These are phyloP conservation scores for Epicampocera succincta DNA, from an alignment of 2,888 invertebrate genomes.

Conservation along the genomic window DNA sequence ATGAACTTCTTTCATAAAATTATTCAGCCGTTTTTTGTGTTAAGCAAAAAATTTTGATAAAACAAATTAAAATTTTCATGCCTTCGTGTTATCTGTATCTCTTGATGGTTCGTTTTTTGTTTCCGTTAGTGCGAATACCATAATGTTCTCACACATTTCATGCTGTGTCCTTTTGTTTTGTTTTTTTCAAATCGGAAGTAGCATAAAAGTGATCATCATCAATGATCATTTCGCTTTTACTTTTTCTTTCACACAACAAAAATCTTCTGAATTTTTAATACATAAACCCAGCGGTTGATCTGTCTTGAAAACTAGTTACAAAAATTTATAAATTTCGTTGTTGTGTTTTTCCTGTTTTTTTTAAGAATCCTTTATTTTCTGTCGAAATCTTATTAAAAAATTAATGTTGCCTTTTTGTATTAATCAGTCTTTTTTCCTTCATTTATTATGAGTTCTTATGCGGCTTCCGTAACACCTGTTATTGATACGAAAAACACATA, in stretches of 20 bases:
- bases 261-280: background rate
- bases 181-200: slow-evolving; percentile 61
- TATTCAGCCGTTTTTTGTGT: background rate
- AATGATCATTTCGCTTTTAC: slow-evolving; percentile 50
- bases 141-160: slow-evolving; percentile 81
- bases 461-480: slow-evolving; percentile 80
- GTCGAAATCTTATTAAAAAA: slow-evolving; percentile 72
- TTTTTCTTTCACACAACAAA: slow-evolving; percentile 33
- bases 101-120: slow-evolving; percentile 4
- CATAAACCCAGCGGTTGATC: slow-evolving; percentile 25
- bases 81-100: background rate
- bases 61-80: background rate
- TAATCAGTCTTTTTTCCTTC: slow-evolving; percentile 63
- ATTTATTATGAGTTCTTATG: slow-evolving; percentile 74
- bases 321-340: slow-evolving; percentile 43
- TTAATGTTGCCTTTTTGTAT: slow-evolving; percentile 77
- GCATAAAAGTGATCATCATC: slow-evolving; percentile 58
- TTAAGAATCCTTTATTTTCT: slow-evolving; percentile 55
- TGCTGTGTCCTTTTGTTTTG: slow-evolving; percentile 71
- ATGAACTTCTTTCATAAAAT: too few relatives aligned
- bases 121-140: slow-evolving; percentile 72
- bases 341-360: slow-evolving; percentile 13
- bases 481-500: slow-evolving; percentile 52
- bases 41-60: background rate
- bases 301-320: slow-evolving; percentile 40